phyloP scores from a whole-genome alignment of 53 echinoderm and acorn worm species.

The Patiria pectinifera region DNA sequence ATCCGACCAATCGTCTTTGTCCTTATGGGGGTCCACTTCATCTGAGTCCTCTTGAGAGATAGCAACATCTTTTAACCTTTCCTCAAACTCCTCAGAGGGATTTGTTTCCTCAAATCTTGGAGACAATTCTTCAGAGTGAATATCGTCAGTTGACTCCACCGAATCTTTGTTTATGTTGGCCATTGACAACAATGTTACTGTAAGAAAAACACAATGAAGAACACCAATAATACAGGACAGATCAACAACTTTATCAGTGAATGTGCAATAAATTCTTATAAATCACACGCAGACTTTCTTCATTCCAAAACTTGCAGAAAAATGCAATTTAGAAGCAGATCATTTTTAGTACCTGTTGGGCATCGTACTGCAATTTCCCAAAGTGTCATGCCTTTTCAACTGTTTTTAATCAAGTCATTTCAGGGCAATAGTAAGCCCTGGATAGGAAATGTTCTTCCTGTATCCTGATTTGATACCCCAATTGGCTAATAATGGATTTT shows the following conservation, averaged over 20 bases:
- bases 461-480: too few species aligned
- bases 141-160: neutral
- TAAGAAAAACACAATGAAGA: neutral
- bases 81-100: constrained; percentile 26
- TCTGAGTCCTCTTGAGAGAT: neutral
- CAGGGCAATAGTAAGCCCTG: too few species aligned
- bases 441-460: too few species aligned
- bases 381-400: neutral
- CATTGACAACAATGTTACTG: constrained; percentile 63
- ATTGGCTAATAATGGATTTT: too few species aligned
- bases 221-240: neutral
- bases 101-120: neutral
- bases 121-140: neutral
- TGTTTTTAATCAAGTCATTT: too few species aligned
- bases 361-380: too few species aligned
- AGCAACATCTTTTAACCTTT: too few species aligned
- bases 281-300: too few species aligned
- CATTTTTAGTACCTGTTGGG: too few species aligned
- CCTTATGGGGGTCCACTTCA: neutral
- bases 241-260: neutral
- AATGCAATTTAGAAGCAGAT: too few species aligned
- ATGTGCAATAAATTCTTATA: too few species aligned
- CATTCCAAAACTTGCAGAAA: too few species aligned
- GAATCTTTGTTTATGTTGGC: constrained; percentile 28
- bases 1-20: constrained; percentile 81